Evolutionary conservation across 2,113 vertebrate genomes (phyloP).

Genomic region (Ctenomys sociabilis): DNA sequence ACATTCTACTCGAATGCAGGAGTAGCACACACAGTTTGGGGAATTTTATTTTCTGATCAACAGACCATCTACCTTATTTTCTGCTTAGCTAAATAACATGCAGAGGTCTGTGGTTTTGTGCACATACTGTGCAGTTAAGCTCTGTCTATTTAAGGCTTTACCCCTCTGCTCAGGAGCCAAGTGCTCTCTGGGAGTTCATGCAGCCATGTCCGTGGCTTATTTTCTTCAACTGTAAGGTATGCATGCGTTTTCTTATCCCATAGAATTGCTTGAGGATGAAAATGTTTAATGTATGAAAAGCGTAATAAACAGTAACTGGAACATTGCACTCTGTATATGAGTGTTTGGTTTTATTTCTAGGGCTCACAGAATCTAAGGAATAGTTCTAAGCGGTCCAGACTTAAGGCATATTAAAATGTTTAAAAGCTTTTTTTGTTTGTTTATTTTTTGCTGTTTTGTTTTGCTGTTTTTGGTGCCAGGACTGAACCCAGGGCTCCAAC

Average conservation of each 20-base stretch:
- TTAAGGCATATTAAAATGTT: background rate
- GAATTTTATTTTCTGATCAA: background rate
- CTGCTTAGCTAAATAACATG: background rate
- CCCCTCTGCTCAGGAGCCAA: background rate
- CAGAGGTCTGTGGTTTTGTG: background rate
- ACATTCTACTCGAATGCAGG: background rate
- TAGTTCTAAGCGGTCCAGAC: background rate
- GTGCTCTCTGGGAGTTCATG: background rate
- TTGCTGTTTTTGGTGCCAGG: no score
- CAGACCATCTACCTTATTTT: background rate
- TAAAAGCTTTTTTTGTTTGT: background rate
- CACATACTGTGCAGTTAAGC: fast-evolving
- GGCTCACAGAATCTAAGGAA: background rate
- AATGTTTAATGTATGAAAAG: background rate
- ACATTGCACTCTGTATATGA: background rate
- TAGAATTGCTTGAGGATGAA: background rate
- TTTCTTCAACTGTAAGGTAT: background rate
- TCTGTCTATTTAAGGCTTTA: background rate
- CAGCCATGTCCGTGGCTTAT: background rate
- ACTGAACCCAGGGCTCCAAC: no score
- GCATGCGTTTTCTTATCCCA: background rate
- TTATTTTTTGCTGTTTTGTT: no score
- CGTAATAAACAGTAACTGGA: background rate
- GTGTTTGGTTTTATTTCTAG: background rate
- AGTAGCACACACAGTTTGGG: background rate